Base-by-base conservation (phyloP, 2,888 invertebrate species). In the Heteromyza rotundicornis region DNA sequence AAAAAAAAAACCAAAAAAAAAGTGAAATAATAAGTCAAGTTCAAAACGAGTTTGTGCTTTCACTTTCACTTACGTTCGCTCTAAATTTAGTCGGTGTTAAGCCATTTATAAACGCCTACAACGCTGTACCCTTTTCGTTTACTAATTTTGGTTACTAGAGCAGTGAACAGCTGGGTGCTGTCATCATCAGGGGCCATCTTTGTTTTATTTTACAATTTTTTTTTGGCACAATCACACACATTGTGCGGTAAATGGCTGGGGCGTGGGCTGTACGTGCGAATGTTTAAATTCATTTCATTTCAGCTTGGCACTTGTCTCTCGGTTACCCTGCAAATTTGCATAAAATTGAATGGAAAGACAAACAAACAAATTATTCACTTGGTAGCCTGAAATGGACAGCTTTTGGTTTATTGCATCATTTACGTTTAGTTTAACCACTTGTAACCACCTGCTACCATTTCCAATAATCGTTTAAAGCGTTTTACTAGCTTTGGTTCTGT, bases 11-110 rank as follows among this genome's bases (percentile, higher is more conserved):
- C n/a, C n/a, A n/a, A n/a, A n/a, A n/a, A n/a, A n/a, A n/a, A n/a
- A n/a, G n/a, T n/a, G n/a, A 47, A 47, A 19, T 67, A 65, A 69
- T 69, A 72, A 76, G 75, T 78, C 78, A 78, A 76, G 76, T 76
- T 76, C 76, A 64, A 62, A 40, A 64, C 54, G 17, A 40, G 56
- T 64, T 64, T 59, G n/a, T 50, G 75, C 76, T 76, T 78, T 76
- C 78, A 77, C 76, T 65, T 55, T 57, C 50, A 24, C 12, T 16
- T 10, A 20, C 35, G n/a, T 44, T 2, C 60, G 65, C 57, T 32
- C 47, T 49, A 49, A 57, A 57, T 57, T 16, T 57, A 57, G 57
- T 58, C 51, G 14, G 14, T 32, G 20, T 16, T 51, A 44, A 23
- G 22, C 58, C n/a, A 50, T n/a, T n/a, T n/a, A n/a, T n/a, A n/a